Base-by-base conservation (phyloP, 2,888 invertebrate species). In the Agrochola lychnidis region DNA sequence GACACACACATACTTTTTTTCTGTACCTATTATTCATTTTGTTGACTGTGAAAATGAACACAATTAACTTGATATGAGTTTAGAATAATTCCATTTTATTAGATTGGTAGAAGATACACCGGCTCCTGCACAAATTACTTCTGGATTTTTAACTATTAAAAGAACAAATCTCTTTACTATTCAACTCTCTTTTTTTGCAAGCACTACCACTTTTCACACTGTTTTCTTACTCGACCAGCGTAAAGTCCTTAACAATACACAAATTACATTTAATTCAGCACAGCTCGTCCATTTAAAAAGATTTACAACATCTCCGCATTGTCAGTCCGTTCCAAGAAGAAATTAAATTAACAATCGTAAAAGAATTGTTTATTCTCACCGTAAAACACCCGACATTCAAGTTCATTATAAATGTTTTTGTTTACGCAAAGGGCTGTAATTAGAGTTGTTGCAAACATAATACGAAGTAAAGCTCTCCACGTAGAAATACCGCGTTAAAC, bases 401-500 rank as follows among this genome's bases (percentile, higher is more conserved):
- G 67, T 87, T 79, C 61, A 83, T 81, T 76, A 77, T 64, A 69
- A 81, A 84, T 63, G 70, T 83, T 76, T 80, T 78, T 78, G 66
- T 79, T 77, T 76, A 72, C 62, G 48, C 77, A 81, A 87, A 87
- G 63, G 78, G 53, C 48, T 71, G 69, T 85, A 87, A 88, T 82
- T 82, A 85, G 73, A 75, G 56, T 75, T 67, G 72, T 77, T 73
- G 62, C 74, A 81, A 88, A 84, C 76, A 83, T 76, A 79, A 87
- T 79, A 78, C 56, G 45, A 53, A 64, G 70, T 36, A 40, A 72
- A 71, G 57, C 69, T 61, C 69, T 76, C 25, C 30, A 48, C 57
- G 57, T 48, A 45, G 51, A 36, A 45, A 68, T 25, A 63, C 76
- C 77, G 45, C 67, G 71, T 71, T 79, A 85, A 78, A 78, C 85